Conservation (phyloP, 2,113 vertebrate genomes). For the Hypomesus transpacificus region DNA sequence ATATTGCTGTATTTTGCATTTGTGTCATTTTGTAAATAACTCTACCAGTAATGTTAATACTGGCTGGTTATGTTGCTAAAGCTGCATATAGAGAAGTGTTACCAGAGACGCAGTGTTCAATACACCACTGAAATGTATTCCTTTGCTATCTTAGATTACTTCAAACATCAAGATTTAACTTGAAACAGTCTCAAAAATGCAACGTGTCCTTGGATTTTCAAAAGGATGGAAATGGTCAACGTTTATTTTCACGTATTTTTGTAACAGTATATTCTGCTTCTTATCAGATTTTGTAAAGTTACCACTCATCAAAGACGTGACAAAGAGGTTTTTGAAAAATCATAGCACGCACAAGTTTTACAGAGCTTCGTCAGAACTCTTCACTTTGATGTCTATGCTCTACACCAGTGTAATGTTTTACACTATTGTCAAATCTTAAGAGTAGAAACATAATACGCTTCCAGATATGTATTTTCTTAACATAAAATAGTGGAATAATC, state of each 20-base stretch:
- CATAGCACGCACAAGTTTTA: neutral
- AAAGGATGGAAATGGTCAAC: constrained; percentile 2
- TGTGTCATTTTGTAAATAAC: constrained; percentile 31
- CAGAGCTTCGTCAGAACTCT: neutral
- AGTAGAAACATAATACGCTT: constrained; percentile 33
- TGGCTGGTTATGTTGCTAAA: constrained; percentile 38
- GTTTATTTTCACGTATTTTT: constrained; percentile 50
- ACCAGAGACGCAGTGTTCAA: constrained; percentile 36
- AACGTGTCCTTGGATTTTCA: neutral
- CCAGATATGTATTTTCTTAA: constrained; percentile 57
- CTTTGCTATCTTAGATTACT: constrained; percentile 51
- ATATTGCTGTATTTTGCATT: constrained; percentile 27
- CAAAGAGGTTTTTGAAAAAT: constrained; percentile 16
- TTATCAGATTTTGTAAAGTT: constrained; percentile 43
- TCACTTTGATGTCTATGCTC: neutral
- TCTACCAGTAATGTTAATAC: constrained; percentile 20
- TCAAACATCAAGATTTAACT: constrained; percentile 16
- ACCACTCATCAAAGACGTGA: constrained; percentile 27
- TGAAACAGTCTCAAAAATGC: constrained; percentile 31
- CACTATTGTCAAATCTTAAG: constrained; percentile 21
- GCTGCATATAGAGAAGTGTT: constrained; percentile 36
- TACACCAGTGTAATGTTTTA: neutral
- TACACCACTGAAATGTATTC: constrained; percentile 50
- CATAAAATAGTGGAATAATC: constrained; percentile 52
- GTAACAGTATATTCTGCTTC: constrained; percentile 31